Conservation (phyloP, 1,140 invertebrate species). For the Anastrepha obliqua region DNA sequence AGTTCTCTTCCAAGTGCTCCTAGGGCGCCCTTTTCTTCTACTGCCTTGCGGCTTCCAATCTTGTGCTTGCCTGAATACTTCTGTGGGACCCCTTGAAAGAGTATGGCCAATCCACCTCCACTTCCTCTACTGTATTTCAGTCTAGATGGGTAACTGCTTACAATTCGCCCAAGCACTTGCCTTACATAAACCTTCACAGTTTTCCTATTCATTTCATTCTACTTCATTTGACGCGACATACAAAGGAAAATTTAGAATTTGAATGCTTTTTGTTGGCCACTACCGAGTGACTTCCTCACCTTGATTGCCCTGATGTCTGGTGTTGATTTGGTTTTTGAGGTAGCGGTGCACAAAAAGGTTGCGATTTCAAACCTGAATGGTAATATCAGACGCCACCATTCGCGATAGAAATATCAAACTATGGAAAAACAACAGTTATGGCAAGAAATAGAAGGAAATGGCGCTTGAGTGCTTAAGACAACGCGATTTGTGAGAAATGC, state of each 20-base stretch:
- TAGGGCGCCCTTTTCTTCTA: neutral
- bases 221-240: neutral
- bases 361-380: conserved; percentile 19
- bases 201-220: neutral
- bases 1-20: neutral
- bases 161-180: too few species aligned
- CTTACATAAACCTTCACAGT: neutral
- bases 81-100: too few species aligned
- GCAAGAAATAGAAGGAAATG: conserved; percentile 9
- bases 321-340: conserved; percentile 32
- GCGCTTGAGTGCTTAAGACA: conserved; percentile 32
- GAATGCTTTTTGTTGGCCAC: conserved; percentile 21
- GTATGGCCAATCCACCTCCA: too few species aligned
- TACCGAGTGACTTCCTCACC: neutral
- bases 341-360: conserved; percentile 37
- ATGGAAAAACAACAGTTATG: conserved; percentile 4
- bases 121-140: too few species aligned
- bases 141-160: too few species aligned
- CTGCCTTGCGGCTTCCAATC: too few species aligned
- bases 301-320: conserved; percentile 47
- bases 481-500: conserved; percentile 34
- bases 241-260: neutral
- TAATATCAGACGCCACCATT: neutral
- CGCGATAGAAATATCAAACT: neutral
- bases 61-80: too few species aligned